phyloP scores from a whole-genome alignment of 2,888 invertebrate species.

The Folsomia candida region DNA sequence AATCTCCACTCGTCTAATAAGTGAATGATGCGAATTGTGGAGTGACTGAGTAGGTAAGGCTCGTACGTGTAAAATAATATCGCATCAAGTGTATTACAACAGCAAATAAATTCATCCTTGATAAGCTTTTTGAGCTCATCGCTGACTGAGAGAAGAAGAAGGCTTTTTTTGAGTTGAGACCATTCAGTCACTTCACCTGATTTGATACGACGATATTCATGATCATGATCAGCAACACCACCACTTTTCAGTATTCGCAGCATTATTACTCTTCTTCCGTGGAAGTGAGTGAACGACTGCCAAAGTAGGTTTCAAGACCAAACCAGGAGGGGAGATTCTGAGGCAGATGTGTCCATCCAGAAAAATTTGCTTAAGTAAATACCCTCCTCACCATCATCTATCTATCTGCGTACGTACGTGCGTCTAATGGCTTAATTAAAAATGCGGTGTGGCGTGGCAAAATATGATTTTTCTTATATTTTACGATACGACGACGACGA shows the following conservation, averaged over 20 bases:
- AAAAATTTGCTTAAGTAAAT: background rate
- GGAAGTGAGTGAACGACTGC: no score
- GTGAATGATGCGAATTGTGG: no score
- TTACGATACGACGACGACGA: no score
- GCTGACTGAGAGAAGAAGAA: background rate
- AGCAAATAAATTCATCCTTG: background rate
- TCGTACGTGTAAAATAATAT: background rate
- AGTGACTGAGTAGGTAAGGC: no score
- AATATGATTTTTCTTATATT: no score
- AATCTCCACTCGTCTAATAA: no score
- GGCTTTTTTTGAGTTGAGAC: background rate
- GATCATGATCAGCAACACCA: background rate
- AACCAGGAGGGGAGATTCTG: background rate
- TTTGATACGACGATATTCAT: background rate
- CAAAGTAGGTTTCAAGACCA: background rate
- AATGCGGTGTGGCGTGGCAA: no score
- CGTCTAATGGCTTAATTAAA: no score
- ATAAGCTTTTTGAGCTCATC: background rate
- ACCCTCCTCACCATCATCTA: no score
- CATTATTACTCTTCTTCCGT: background rate
- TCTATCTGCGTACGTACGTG: no score
- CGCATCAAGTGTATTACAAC: background rate
- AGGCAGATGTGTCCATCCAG: background rate
- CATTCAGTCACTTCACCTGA: background rate
- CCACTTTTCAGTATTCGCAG: background rate